Percentiles rank a stretch among this genome's conserved stretches.
phyloP scores from a whole-genome alignment of 64 coral and sea anemone species.

The Acropora tenuis region DNA sequence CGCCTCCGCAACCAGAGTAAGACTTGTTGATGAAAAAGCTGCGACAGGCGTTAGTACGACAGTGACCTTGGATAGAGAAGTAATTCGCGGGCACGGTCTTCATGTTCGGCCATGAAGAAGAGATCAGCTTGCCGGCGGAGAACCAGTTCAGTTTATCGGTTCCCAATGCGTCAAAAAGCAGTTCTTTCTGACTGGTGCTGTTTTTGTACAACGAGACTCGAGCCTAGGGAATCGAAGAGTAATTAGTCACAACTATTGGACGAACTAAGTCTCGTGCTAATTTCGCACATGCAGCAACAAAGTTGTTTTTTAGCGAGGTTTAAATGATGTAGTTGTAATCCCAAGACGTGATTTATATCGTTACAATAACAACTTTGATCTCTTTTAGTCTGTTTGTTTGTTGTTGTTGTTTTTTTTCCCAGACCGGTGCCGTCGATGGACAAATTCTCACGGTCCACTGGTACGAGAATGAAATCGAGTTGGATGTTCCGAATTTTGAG shows the following conservation, averaged over 20 bases:
- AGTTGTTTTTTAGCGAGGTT: too few relatives aligned
- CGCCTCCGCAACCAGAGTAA: constrained; percentile 1
- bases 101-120: constrained; percentile 40
- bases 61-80: constrained; percentile 29
- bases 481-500: too few relatives aligned
- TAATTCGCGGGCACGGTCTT: not conserved
- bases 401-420: too few relatives aligned
- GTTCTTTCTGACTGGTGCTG: not conserved
- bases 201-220: constrained; percentile 13
- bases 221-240: not conserved
- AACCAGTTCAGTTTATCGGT: constrained; percentile 38
- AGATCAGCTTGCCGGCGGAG: not conserved
- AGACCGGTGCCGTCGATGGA: too few relatives aligned
- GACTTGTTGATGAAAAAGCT: constrained; percentile 44
- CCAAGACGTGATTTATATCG: too few relatives aligned
- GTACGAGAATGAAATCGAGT: too few relatives aligned
- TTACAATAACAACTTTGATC: too few relatives aligned
- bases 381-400: too few relatives aligned
- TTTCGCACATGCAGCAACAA: too few relatives aligned
- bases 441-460: too few relatives aligned
- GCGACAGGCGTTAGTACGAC: not conserved
- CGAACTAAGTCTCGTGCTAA: too few relatives aligned
- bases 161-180: not conserved
- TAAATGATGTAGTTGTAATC: too few relatives aligned
- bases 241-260: not conserved